Evolutionary conservation across 2,113 vertebrate species (phyloP).

Genomic region (Lophochroa leadbeateri): DNA sequence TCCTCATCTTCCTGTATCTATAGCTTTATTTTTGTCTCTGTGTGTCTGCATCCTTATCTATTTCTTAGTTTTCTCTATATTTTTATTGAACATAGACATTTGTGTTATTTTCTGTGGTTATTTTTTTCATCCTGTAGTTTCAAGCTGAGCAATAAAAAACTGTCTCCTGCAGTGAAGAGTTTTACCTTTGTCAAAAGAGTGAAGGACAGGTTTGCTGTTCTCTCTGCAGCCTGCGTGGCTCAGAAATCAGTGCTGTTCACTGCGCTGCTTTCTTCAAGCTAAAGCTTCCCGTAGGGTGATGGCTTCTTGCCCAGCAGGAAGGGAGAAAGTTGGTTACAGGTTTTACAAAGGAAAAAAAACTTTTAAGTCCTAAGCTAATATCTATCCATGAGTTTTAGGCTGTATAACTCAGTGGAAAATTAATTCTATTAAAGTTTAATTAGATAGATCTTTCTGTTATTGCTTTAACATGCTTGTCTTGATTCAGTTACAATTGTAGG

Average conservation of each 20-base stretch:
- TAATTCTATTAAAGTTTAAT: not conserved
- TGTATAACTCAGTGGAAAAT: not conserved
- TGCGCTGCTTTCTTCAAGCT: rapidly evolving
- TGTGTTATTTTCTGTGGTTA: not conserved
- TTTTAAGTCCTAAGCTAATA: not conserved
- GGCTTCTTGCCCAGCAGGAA: not conserved
- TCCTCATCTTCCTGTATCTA: not conserved
- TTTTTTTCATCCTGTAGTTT: not conserved
- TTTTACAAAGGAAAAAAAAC: not conserved
- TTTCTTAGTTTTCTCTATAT: not conserved
- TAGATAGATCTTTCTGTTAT: not conserved
- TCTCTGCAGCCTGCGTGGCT: not conserved
- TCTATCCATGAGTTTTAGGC: not conserved
- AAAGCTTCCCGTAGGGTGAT: not conserved
- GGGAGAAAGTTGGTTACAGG: not conserved
- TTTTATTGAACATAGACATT: not conserved
- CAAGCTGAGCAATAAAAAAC: not conserved
- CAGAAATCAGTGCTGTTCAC: not conserved
- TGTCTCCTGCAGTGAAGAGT: not conserved
- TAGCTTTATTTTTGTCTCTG: not conserved
- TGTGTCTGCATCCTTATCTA: not conserved
- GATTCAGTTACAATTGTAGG: not conserved
- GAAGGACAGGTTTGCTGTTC: not conserved
- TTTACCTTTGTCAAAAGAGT: not conserved
- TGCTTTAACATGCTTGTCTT: not conserved